Base-by-base conservation (phyloP, 2,888 invertebrate genomes). In the Melieria omissa region DNA sequence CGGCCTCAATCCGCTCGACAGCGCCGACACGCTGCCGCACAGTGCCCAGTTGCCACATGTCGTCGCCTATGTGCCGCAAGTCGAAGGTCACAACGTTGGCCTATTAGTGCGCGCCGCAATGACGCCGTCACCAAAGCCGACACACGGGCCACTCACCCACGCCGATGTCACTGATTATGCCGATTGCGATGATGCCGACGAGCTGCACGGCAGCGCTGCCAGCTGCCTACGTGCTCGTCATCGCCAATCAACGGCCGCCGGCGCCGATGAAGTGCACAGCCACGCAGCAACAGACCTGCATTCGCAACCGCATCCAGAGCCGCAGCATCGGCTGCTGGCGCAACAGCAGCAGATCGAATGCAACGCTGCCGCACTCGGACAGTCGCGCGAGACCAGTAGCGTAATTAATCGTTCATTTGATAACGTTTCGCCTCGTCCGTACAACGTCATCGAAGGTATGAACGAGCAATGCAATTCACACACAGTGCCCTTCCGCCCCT, bases 351-450 rank as follows among this genome's bases (percentile, higher is more conserved):
- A 57, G 57, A 41, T 4, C 42, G 6, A 58, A 55, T 70, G 70
- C 68, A 69, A 54, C 54, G 66, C 42, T 60, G 64, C 12, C 58
- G 67, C 66, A 49, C 64, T 60, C 29, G 66, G 67, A 57, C 12
- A 41, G 55, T 57, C 67, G n/a, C 66, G 71, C 71, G 75, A 74
- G 29, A 77, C 29, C 1, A 29, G 77, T 77, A 75, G 68, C 66
- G 72, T 75, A 73, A 77, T 79, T 75, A 80, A 80, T 80, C 85
- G 85, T 44, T 80, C 80, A 70, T 85, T 82, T 74, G 84, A 86
- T 74, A 86, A 85, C 80, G 83, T 82, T 9, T 86, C 86, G 68
- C 85, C 86, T 71, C 85, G 86, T 73, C 86, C 84, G 71, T 84
- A 85, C 70, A 74, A 79, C 65, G 67, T 73, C 10, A 81, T 84